These are phyloP conservation scores for Boloria euphrosyne DNA, from an alignment of 2,888 invertebrate genomes.

Conservation along the genomic window DNA sequence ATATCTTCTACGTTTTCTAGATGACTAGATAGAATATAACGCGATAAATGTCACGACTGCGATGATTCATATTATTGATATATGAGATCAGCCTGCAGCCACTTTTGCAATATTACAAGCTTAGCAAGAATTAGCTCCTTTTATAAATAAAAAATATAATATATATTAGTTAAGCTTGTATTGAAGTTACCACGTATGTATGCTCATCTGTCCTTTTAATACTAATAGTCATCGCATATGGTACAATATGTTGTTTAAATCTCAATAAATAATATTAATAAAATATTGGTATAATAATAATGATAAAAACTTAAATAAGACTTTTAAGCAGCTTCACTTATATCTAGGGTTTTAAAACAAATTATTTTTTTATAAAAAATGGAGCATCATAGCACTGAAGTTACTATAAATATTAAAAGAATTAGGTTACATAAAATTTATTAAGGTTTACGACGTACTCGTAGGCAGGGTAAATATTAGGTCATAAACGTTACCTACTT, in stretches of 20 bases:
- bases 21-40: constrained; percentile 19
- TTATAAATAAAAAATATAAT: no score
- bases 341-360: no score
- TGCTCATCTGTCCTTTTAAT: no score
- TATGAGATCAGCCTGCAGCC: background rate
- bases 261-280: no score
- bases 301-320: no score
- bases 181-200: no score
- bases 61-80: constrained; percentile 23
- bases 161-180: background rate
- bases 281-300: no score
- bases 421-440: background rate
- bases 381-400: background rate
- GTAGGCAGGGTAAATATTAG: constrained; percentile 15
- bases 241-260: no score
- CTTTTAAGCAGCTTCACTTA: no score
- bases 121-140: no score
- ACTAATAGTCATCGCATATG: no score
- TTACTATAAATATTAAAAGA: constrained; percentile 8
- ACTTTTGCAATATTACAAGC: background rate
- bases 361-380: no score
- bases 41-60: constrained; percentile 27
- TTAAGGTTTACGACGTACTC: constrained; percentile 11
- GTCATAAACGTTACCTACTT: constrained; percentile 6
- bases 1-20: constrained; percentile 22